These are phyloP conservation scores for Corythoichthys intestinalis DNA, from an alignment of 2,113 vertebrate species.

Conservation along the genomic window DNA sequence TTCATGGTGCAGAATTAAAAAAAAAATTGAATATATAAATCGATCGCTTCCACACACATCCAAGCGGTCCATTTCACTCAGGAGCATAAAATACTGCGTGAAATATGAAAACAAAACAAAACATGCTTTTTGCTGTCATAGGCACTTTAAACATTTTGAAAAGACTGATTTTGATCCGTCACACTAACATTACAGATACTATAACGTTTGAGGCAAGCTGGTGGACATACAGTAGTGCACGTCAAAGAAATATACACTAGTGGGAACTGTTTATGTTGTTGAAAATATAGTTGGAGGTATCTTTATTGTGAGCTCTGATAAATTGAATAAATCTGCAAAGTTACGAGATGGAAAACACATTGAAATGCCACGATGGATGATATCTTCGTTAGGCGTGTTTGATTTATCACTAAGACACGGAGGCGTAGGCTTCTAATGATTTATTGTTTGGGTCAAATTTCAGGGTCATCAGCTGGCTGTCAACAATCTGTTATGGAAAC, in stretches of 20 bases:
- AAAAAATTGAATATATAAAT: no score
- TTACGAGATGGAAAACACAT: slow-evolving; percentile 53
- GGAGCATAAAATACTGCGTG: no score
- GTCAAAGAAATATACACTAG: slow-evolving; percentile 11
- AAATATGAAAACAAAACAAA: no score
- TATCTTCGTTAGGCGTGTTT: slow-evolving; percentile 43
- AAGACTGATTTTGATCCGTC: neutral
- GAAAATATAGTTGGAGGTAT: slow-evolving; percentile 3
- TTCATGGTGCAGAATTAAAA: no score
- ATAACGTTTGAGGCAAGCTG: neutral
- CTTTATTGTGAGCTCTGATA: slow-evolving; percentile 47
- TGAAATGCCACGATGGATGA: slow-evolving; percentile 38
- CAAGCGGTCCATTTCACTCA: no score
- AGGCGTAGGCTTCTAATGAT: slow-evolving; percentile 70
- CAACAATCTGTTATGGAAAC: slow-evolving; percentile 67
- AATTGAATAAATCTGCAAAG: slow-evolving; percentile 52
- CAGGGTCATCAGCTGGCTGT: slow-evolving; percentile 70
- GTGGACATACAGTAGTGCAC: neutral
- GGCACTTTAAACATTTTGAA: neutral
- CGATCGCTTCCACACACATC: no score
- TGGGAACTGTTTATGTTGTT: neutral
- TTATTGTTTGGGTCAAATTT: slow-evolving; percentile 69
- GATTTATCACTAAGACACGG: slow-evolving; percentile 70
- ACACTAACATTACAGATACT: neutral
- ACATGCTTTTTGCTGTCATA: no score